Conservation (phyloP, 2,888 invertebrate species). For the Caenorhabditis sp. region DNA sequence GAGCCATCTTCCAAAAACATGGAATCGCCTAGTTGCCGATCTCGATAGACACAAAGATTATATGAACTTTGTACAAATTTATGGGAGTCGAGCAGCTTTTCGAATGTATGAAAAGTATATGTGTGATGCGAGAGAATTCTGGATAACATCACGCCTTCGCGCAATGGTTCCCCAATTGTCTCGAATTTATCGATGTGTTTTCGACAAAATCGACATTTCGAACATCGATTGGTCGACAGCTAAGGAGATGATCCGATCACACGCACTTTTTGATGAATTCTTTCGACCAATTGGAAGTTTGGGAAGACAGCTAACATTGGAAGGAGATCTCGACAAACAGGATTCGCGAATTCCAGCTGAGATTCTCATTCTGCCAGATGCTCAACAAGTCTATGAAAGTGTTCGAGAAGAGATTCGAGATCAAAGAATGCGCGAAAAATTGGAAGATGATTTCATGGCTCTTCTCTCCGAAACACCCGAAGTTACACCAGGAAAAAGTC, state of each 20-base stretch:
- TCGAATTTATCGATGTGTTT: neutral
- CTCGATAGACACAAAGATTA: conserved; percentile 83
- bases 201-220: neutral
- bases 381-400: conserved; percentile 28
- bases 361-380: conserved; percentile 38
- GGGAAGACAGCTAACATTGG: conserved; percentile 19
- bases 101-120: neutral
- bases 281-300: conserved; percentile 1
- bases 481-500: conserved; percentile 47
- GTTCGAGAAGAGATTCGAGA: conserved; percentile 9
- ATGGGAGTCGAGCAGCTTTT: conserved; percentile 50
- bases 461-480: conserved; percentile 39
- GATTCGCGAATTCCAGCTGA: conserved; percentile 46
- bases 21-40: conserved; percentile 25
- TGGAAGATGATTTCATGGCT: conserved; percentile 47
- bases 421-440: conserved; percentile 18
- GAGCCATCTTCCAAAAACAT: conserved; percentile 1
- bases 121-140: neutral
- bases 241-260: conserved; percentile 46
- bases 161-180: neutral
- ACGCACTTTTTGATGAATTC: neutral
- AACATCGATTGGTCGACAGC: neutral
- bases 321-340: conserved; percentile 10
- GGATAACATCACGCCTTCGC: neutral
- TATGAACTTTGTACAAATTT: conserved; percentile 51